Conservation (phyloP, 2,888 invertebrate genomes). For the Deilephila porcellus region DNA sequence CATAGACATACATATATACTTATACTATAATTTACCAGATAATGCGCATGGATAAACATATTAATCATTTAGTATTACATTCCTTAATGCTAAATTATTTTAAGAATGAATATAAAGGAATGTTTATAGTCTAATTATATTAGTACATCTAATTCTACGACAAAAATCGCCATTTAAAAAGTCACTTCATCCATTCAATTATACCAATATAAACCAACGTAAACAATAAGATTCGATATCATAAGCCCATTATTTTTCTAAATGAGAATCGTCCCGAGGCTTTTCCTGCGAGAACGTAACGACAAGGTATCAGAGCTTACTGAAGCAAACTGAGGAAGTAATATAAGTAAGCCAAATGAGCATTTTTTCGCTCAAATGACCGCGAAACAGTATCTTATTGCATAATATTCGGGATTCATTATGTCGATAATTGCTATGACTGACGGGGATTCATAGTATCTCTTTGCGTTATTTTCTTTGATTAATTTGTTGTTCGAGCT, state of each 20-base stretch:
- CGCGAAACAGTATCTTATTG: constrained; percentile 45
- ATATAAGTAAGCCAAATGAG: constrained; percentile 68
- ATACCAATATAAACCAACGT: neutral
- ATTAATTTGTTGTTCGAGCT: no score
- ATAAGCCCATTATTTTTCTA: constrained; percentile 48
- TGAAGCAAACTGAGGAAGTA: constrained; percentile 50
- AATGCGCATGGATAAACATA: no score
- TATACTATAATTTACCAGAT: no score
- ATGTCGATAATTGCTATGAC: constrained; percentile 31
- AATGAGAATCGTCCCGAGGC: constrained; percentile 39
- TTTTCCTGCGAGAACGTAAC: constrained; percentile 36
- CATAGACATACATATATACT: no score
- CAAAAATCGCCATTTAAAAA: neutral
- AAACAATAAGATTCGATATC: constrained; percentile 36
- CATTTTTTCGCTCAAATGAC: constrained; percentile 60
- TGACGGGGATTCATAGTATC: neutral
- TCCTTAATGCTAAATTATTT: no score
- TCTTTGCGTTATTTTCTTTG: neutral
- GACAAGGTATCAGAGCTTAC: constrained; percentile 48
- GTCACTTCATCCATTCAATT: neutral
- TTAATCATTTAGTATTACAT: no score
- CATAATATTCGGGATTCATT: constrained; percentile 30
- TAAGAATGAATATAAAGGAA: no score
- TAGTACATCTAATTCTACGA: no score
- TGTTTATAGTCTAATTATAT: no score